Percentiles rank a stretch among this genome's conserved stretches.
These are phyloP conservation scores for Plebejus argus DNA, from an alignment of 2,888 invertebrate species.

Conservation along the genomic window DNA sequence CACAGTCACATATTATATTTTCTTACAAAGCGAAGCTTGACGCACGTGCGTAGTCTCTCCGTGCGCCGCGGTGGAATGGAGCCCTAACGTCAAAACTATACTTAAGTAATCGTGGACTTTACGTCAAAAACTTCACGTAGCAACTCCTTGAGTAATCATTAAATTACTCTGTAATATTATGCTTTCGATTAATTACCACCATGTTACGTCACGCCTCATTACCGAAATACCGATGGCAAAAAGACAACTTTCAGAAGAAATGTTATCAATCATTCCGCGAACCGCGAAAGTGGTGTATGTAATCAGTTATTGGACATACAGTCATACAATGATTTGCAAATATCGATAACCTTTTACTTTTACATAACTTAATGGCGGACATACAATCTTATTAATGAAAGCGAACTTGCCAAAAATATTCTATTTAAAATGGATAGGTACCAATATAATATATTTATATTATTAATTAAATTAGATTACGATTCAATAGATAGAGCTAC, in stretches of 20 bases:
- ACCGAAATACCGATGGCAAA: background rate
- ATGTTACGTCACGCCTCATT: slow-evolving; percentile 19
- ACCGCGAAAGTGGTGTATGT: slow-evolving; percentile 24
- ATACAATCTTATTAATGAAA: background rate
- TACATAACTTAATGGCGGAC: background rate
- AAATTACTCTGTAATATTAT: background rate
- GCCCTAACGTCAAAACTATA: no score
- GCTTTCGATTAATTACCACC: background rate
- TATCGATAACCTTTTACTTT: slow-evolving; percentile 24
- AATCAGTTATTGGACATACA: slow-evolving; percentile 23
- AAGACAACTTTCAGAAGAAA: slow-evolving; percentile 23
- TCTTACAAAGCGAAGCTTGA: no score
- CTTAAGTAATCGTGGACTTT: background rate
- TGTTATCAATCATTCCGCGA: slow-evolving; percentile 27
- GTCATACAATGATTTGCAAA: slow-evolving; percentile 29
- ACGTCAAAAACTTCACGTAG: background rate
- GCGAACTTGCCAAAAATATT: background rate
- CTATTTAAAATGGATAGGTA: no score
- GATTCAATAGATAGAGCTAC: no score
- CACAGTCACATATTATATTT: no score
- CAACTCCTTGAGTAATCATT: background rate
- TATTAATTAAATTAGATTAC: background rate
- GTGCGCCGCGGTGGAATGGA: no score
- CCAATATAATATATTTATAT: no score
- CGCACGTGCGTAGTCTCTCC: no score